A percentile compares a stretch with the other conserved stretches of the same genome.
Evolutionary conservation across 2,797 vertebrate species (phyloP).

Genomic region (Acomys russatus): DNA sequence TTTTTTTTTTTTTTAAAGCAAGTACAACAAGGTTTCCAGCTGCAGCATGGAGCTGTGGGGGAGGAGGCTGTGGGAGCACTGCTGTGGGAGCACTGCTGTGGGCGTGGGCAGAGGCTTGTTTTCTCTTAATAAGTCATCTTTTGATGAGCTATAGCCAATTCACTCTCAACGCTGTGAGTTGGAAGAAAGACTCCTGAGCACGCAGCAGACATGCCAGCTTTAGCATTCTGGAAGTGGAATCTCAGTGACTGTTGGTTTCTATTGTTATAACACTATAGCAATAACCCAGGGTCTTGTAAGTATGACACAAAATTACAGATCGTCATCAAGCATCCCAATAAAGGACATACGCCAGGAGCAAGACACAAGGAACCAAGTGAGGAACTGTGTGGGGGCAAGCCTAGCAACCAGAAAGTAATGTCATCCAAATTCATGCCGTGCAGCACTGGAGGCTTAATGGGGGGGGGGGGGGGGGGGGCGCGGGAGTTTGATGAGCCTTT

Average conservation of each 20-base stretch:
- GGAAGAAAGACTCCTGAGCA: not conserved
- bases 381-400: not conserved
- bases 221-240: not conserved
- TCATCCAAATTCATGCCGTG: slow-evolving; percentile 61
- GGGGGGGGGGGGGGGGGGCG: not conserved
- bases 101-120: not conserved
- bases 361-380: slow-evolving; percentile 58
- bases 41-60: not conserved
- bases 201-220: not conserved
- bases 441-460: slow-evolving; percentile 31
- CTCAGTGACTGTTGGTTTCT: slow-evolving; percentile 39
- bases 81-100: not conserved
- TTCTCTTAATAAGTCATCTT: slow-evolving; percentile 23
- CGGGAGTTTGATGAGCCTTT: slow-evolving; percentile 57
- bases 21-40: not conserved
- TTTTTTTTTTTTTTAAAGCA: not conserved
- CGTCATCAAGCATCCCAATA: slow-evolving; percentile 66
- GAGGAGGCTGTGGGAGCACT: not conserved
- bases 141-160: not conserved
- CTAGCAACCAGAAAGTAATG: slow-evolving; percentile 73
- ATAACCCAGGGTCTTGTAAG: slow-evolving; percentile 30
- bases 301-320: slow-evolving; percentile 58
- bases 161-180: not conserved
- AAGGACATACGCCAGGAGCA: slow-evolving; percentile 42
- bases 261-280: slow-evolving; percentile 17